Conservation (phyloP, 2,113 vertebrate genomes). For the Ciconia maguari region DNA sequence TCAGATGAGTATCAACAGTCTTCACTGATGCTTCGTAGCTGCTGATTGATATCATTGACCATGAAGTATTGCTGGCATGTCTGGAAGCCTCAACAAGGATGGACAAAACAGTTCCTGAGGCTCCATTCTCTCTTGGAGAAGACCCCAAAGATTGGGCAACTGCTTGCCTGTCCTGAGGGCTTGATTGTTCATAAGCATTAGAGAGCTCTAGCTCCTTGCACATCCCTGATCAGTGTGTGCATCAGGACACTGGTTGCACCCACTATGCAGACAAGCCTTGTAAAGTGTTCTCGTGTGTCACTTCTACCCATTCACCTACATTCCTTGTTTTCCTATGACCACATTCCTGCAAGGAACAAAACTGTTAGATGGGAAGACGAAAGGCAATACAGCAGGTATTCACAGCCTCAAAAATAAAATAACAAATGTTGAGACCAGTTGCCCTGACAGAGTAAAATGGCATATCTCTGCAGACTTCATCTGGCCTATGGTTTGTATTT, state of each 20-base stretch:
- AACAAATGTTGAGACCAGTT: background rate
- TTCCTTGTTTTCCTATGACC: background rate
- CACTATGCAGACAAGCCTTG: background rate
- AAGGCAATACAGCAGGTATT: background rate
- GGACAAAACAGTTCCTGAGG: background rate
- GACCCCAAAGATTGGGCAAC: background rate
- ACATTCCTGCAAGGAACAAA: background rate
- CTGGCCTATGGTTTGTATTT: background rate
- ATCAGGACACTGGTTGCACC: background rate
- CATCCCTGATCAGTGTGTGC: background rate
- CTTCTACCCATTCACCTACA: background rate
- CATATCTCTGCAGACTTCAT: background rate
- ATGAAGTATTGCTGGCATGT: background rate
- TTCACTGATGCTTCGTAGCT: background rate
- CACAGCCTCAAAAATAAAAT: background rate
- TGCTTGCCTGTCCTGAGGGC: background rate
- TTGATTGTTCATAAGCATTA: background rate
- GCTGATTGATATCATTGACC: background rate
- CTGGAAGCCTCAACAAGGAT: background rate
- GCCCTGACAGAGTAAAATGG: background rate
- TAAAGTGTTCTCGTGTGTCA: background rate
- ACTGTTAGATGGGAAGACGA: background rate
- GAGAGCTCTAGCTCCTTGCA: background rate
- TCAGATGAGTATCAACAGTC: background rate
- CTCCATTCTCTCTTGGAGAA: background rate